Conservation (phyloP, 2,797 vertebrate species). For the Tachyglossus aculeatus region DNA sequence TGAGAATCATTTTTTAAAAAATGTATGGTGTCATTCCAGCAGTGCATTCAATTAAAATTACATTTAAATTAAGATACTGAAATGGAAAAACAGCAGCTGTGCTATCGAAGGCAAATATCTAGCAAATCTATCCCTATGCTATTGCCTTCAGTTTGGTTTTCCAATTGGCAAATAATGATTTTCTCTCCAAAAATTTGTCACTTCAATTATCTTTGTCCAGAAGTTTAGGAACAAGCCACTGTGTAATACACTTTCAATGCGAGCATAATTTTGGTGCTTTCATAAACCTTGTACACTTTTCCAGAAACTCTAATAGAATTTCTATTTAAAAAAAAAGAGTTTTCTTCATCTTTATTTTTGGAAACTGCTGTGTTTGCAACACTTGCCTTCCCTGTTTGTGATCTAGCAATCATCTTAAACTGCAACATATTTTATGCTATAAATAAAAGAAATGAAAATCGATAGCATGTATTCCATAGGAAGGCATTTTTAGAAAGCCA, state of each 20-base stretch:
- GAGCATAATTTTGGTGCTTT: not conserved
- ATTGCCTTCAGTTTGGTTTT: not conserved
- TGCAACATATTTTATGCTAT: too few species aligned
- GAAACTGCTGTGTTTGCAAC: too few species aligned
- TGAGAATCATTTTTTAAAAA: not conserved
- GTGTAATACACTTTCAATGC: not conserved
- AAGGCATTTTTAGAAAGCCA: too few species aligned
- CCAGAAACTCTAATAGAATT: not conserved
- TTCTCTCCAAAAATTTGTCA: not conserved
- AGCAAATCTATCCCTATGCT: not conserved
- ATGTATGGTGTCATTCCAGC: not conserved
- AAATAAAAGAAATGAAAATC: too few species aligned
- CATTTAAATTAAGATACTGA: conserved; percentile 9
- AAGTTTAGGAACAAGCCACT: not conserved
- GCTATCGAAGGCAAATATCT: not conserved
- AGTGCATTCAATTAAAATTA: not conserved
- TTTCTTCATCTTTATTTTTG: too few species aligned
- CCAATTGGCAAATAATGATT: not conserved
- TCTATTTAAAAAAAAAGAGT: too few species aligned
- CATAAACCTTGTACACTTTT: not conserved
- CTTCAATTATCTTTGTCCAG: not conserved
- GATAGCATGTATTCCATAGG: too few species aligned
- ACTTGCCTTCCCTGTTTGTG: too few species aligned
- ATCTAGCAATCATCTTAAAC: too few species aligned
- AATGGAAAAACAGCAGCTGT: not conserved